A percentile compares a stretch with the other conserved stretches of the same genome.
phyloP scores from a whole-genome alignment of 2,797 vertebrate genomes.

The Ambastaia sidthimunki region DNA sequence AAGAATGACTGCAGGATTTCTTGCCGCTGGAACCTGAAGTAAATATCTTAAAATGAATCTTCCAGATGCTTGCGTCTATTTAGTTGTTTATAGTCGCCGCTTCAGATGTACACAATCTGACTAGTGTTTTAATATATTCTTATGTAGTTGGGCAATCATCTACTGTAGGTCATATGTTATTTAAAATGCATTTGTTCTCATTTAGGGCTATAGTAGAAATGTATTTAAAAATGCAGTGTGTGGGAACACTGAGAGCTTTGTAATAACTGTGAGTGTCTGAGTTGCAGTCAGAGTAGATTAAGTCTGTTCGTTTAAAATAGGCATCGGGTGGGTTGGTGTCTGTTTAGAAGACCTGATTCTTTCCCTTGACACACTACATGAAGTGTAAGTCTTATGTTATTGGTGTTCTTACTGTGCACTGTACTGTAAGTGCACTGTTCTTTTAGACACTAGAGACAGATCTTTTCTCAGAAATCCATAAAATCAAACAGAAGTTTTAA shows the following conservation, averaged over 20 bases:
- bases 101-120: background rate
- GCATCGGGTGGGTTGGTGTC: background rate
- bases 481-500: background rate
- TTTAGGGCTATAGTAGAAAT: background rate
- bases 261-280: constrained; percentile 3
- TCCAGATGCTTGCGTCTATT: constrained; percentile 3
- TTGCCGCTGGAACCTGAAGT: constrained; percentile 29
- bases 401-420: background rate
- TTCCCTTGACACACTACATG: background rate
- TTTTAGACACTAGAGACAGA: constrained; percentile 1
- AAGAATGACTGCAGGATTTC: constrained; percentile 37
- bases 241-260: constrained; percentile 21
- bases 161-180: background rate
- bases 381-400: background rate
- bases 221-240: constrained; percentile 16
- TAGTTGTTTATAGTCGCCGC: constrained; percentile 1
- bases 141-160: background rate
- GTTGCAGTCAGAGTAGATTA: background rate
- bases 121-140: background rate
- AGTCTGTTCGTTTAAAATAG: background rate
- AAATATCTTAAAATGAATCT: constrained; percentile 31
- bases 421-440: background rate
- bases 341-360: constrained; percentile 23
- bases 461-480: background rate
- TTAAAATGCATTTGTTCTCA: background rate